phyloP scores from a whole-genome alignment of 1,140 invertebrate genomes.

The Phortica variegata region DNA sequence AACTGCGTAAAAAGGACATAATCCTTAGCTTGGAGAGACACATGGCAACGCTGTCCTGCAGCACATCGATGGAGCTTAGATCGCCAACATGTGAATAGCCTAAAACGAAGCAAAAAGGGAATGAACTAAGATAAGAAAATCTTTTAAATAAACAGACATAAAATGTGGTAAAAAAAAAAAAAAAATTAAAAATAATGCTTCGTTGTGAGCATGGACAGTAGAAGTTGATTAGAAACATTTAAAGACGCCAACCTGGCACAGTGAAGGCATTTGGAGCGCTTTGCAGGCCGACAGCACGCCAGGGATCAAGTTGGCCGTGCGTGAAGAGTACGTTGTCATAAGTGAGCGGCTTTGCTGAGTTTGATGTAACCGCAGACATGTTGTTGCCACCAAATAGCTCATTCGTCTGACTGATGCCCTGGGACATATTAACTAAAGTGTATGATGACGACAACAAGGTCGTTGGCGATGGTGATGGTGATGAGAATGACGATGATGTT shows the following conservation, averaged over 20 bases:
- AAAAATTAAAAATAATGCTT: slow-evolving; percentile 11
- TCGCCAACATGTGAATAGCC: slow-evolving; percentile 44
- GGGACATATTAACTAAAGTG: slow-evolving; percentile 57
- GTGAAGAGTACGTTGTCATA: slow-evolving; percentile 64
- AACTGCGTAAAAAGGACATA: slow-evolving; percentile 39
- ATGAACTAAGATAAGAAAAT: not conserved
- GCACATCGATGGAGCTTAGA: slow-evolving; percentile 35
- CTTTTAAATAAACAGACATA: too few species aligned
- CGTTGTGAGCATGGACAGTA: slow-evolving; percentile 1
- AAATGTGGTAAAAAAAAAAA: slow-evolving; percentile 16
- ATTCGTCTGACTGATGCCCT: slow-evolving; percentile 61
- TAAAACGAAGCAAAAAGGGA: slow-evolving; percentile 7
- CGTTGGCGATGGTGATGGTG: not conserved
- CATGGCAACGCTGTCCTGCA: slow-evolving; percentile 34
- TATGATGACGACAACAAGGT: too few species aligned
- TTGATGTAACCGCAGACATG: slow-evolving; percentile 48
- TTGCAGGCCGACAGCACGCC: slow-evolving; percentile 53
- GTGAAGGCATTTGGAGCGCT: slow-evolving; percentile 33
- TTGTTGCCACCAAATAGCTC: slow-evolving; percentile 61
- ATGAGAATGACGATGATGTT: too few species aligned
- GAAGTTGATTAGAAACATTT: slow-evolving; percentile 9
- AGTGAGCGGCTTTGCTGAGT: not conserved
- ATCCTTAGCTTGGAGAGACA: slow-evolving; percentile 48
- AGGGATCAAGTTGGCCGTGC: slow-evolving; percentile 68
- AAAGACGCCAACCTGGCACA: slow-evolving; percentile 25